These are phyloP conservation scores for Melanargia galathea DNA, from an alignment of 2,888 invertebrate genomes.

Conservation along the genomic window DNA sequence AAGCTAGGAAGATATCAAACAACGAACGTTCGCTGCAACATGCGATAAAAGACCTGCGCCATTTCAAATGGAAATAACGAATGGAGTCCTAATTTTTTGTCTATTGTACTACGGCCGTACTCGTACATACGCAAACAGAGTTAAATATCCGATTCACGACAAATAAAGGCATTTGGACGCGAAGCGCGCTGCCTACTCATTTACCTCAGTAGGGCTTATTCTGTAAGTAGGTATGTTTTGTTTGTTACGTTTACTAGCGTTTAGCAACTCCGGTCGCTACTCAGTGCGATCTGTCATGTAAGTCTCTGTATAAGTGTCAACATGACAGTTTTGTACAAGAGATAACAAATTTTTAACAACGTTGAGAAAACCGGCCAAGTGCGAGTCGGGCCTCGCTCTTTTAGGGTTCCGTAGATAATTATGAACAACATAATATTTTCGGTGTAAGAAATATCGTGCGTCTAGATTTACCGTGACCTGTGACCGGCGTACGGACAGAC, in stretches of 20 bases:
- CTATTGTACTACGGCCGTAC: constrained; percentile 45
- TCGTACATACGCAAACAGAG: constrained; percentile 38
- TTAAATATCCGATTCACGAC: constrained; percentile 17
- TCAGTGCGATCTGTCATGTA: no score
- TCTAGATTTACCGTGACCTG: no score
- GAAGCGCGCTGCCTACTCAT: not conserved
- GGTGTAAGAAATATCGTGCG: no score
- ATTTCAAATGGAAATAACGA: constrained; percentile 70
- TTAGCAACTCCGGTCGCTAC: not conserved
- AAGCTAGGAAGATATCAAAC: constrained; percentile 76
- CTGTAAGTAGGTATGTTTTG: no score
- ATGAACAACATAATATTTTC: no score
- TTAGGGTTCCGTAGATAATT: no score
- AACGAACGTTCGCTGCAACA: constrained; percentile 62
- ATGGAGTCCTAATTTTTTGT: constrained; percentile 58
- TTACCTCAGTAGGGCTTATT: not conserved
- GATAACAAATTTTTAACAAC: no score
- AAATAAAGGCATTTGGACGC: not conserved
- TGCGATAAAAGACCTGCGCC: constrained; percentile 69
- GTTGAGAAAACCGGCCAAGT: no score
- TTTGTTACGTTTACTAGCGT: not conserved
- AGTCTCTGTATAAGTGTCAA: no score
- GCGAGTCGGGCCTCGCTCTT: no score
- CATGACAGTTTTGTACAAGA: no score
- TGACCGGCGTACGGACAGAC: no score